phyloP scores from a whole-genome alignment of 2,113 vertebrate genomes.

The Cheirogaleus medius region DNA sequence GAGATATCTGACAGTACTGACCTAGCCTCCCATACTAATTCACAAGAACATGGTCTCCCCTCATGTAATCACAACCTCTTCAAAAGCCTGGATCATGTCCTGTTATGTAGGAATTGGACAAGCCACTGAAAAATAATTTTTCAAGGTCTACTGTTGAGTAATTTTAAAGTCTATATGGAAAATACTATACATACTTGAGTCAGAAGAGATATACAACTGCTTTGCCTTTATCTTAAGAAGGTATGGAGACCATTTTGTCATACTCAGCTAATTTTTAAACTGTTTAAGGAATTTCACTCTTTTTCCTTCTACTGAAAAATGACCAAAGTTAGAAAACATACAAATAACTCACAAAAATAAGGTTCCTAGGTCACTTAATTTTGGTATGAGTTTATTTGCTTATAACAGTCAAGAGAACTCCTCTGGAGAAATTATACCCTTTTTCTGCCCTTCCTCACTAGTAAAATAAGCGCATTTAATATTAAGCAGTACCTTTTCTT shows the following conservation, averaged over 20 bases:
- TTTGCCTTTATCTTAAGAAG: background rate
- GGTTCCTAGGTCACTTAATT: background rate
- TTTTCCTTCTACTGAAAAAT: slow-evolving; percentile 22
- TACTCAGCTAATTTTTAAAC: background rate
- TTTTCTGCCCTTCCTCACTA: background rate
- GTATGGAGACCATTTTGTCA: background rate
- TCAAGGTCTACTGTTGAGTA: background rate
- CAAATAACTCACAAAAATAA: background rate
- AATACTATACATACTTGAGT: background rate
- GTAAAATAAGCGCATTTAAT: background rate
- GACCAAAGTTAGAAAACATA: background rate
- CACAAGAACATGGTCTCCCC: background rate
- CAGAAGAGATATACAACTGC: background rate
- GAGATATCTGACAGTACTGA: background rate
- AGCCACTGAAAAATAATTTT: background rate
- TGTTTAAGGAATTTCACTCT: background rate
- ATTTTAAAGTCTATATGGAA: slow-evolving; percentile 9
- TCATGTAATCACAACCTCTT: background rate
- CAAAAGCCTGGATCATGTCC: background rate
- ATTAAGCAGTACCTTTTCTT: background rate
- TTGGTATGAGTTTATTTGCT: background rate
- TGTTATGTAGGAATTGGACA: background rate
- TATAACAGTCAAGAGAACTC: background rate
- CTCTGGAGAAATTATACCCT: background rate
- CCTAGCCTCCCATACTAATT: background rate